phyloP scores from a whole-genome alignment of 2,888 invertebrate genomes.

The Ornithoptera alexandrae region DNA sequence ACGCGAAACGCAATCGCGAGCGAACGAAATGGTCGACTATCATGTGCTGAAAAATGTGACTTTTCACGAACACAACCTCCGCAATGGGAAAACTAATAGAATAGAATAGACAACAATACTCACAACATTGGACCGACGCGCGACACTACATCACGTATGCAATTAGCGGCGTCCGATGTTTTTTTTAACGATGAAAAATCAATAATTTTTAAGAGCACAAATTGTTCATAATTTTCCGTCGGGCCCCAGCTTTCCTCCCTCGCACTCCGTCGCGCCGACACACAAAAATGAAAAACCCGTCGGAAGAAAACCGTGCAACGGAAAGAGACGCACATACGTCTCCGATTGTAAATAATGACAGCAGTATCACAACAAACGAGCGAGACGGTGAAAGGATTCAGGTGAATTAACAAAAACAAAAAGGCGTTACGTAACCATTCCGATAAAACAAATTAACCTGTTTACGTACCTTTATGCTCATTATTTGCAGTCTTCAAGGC shows the following conservation, averaged over 20 bases:
- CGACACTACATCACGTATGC: constrained; percentile 61
- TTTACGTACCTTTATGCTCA: constrained; percentile 45
- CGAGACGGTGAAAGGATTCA: constrained; percentile 57
- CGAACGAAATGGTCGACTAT: constrained; percentile 61
- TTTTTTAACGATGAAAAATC: constrained; percentile 75
- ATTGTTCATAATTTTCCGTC: constrained; percentile 76
- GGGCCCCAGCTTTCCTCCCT: constrained; percentile 60
- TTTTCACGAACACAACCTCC: constrained; percentile 63
- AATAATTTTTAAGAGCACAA: constrained; percentile 76
- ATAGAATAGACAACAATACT: constrained; percentile 58
- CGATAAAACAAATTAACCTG: constrained; percentile 27
- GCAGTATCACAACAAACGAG: constrained; percentile 74
- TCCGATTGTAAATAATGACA: constrained; percentile 74
- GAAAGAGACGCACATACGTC: constrained; percentile 70
- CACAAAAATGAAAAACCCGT: constrained; percentile 76
- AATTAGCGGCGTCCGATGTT: constrained; percentile 57
- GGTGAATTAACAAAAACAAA: constrained; percentile 57
- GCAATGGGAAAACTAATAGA: constrained; percentile 59
- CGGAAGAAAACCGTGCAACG: constrained; percentile 66
- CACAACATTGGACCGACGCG: constrained; percentile 51
- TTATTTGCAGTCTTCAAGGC: constrained; percentile 36
- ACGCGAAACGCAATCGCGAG: constrained; percentile 33
- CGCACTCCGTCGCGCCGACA: constrained; percentile 61
- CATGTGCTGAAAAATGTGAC: constrained; percentile 68
- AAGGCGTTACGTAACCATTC: constrained; percentile 54